Evolutionary conservation across 2,888 invertebrate species (phyloP), one percentile per base, ranked within the genome.

Genomic region (Lottia scabra): DNA sequence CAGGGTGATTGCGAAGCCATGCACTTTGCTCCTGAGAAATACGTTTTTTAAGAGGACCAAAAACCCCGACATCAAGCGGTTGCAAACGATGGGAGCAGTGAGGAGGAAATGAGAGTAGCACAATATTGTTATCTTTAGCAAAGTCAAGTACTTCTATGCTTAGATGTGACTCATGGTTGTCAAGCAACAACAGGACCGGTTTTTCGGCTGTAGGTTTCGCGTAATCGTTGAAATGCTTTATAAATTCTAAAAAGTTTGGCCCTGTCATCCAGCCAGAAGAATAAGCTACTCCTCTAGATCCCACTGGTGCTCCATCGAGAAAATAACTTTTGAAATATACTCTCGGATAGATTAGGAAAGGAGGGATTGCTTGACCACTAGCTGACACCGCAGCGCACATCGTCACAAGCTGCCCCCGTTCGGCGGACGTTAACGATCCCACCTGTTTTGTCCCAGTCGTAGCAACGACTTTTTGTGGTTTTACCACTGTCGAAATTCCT

Each of bases 41-140:
- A 67, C 71, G 73, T 66, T 80, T 84, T 78, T 90, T 90, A 65
- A 90, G 86, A 38, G 88, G 89, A 12, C 86, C 86, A 78, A 84
- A 87, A 5, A 90, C 81, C n/a, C n/a, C 44, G 86, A 83, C 84
- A 78, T 90, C 88, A n/a, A 90, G 80, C 15, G 89, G 89, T 81
- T 90, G 90, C 66, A 90, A 70, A 73, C 88, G 88, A 68, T 87
- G 88, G 5, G 88, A 84, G 66, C 87, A 87, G 78, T 90, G 88
- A 26, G 88, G 89, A 38, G 87, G 89, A 65, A 89, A 83, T 6
- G 89, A 87, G 45, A 90, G 78, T 64, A 89, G 30, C 30, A 30
- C 6, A 2, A 6, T 6, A 30, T 30, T 30, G 30, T 6, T 30
- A 30, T 30, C 30, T 30, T 30, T 30, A 30, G 6, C n/a, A n/a